These are phyloP conservation scores for Unio pictorum DNA, from an alignment of 2,888 invertebrate genomes.

Conservation along the genomic window DNA sequence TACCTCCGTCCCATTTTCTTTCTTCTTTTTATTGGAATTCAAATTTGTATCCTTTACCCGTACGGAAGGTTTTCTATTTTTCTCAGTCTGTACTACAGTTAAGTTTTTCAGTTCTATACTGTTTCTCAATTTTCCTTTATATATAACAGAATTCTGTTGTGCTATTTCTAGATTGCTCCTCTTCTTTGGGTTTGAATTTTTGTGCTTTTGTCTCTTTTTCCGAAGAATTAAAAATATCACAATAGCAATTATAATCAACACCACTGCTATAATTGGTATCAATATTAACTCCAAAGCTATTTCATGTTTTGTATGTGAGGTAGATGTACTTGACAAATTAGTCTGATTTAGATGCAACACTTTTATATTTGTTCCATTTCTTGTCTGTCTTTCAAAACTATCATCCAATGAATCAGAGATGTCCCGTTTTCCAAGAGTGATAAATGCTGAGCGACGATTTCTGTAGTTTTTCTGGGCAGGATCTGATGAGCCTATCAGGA, in stretches of 20 bases:
- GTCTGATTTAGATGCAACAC: constrained; percentile 31
- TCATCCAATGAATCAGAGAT: constrained; percentile 16
- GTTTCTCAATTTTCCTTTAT: constrained; percentile 31
- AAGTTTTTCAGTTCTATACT: constrained; percentile 38
- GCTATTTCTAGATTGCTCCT: constrained; percentile 41
- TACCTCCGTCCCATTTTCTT: constrained; percentile 45
- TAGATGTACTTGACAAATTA: constrained; percentile 13
- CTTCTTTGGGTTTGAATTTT: constrained; percentile 16
- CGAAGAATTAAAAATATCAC: constrained; percentile 26
- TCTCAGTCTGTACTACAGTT: constrained; percentile 27
- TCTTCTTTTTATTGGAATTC: constrained; percentile 37
- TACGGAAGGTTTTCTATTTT: constrained; percentile 32
- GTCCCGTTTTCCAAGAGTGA: constrained; percentile 28
- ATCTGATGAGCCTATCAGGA: constrained; percentile 61
- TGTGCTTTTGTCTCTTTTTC: constrained; percentile 27
- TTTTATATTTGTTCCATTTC: constrained; percentile 62
- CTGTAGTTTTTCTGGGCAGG: constrained; percentile 33
- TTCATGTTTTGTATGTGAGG: constrained; percentile 5
- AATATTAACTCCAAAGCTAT: constrained; percentile 20
- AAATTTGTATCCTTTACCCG: constrained; percentile 42
- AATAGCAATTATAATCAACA: constrained; percentile 23
- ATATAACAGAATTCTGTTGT: constrained; percentile 42
- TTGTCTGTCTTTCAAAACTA: constrained; percentile 25
- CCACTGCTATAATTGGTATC: constrained; percentile 26
- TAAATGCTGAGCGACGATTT: constrained; percentile 39